Evolutionary conservation across 1,140 invertebrate species (phyloP), one percentile per base, ranked within the genome.

Genomic region (Chironomus striatipennis): DNA sequence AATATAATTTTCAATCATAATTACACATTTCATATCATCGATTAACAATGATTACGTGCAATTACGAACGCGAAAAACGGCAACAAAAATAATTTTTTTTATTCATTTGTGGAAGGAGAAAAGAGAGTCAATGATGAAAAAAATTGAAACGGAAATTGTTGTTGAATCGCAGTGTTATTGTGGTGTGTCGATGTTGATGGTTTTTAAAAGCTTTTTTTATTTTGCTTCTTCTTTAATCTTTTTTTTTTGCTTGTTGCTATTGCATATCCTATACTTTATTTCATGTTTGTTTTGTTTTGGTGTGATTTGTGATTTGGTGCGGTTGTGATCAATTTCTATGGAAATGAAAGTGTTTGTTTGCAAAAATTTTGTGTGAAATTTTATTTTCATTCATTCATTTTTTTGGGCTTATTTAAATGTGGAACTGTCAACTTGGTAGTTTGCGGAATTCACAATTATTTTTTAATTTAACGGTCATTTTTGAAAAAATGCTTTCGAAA

Each of bases 1-100:
- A 12, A 15, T 57, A 57, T n/a, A 57, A 57, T 57, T 34, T 57
- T 57, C 47, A 57, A 57, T 57, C 47, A 57, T 57, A 57, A 57
- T 57, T 57, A 57, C n/a, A 57, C 12, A 57, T 57, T 57, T 57
- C n/a, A n/a, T 57, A 57, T 57, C 47, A 57, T 57, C 47, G 47
- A 57, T 57, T 57, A 57, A 15, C 47, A 57, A 12, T 57, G 47
- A 57, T 57, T 57, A 57, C n/a, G 47, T 57, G n/a, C 47, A 57
- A 57, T 57, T 57, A 57, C 47, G 47, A 57, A 57, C n/a, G n/a
- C n/a, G n/a, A n/a, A n/a, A n/a, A n/a, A n/a, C 12, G 47, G 47
- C n/a, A n/a, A n/a, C 12, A n/a, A 15, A 12, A 57, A n/a, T n/a
- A 57, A 57, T 47, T 4, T 47, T n/a, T n/a, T n/a, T n/a, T n/a